Base-by-base conservation (phyloP, 2,888 invertebrate species). In the Geotrupes spiniger region DNA sequence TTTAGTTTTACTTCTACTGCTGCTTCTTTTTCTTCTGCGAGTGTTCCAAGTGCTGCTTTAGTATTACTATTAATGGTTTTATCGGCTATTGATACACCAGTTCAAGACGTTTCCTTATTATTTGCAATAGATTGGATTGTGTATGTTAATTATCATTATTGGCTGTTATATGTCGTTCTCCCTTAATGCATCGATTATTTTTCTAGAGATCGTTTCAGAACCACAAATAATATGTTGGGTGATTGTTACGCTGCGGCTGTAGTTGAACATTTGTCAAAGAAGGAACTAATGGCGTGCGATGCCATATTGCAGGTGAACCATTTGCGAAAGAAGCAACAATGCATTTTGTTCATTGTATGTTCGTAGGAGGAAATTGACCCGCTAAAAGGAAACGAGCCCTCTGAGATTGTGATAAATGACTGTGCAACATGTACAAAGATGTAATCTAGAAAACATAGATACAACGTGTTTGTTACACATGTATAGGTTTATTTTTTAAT, bases 91-190 rank as follows among this genome's bases (percentile, higher is more conserved):
- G 87, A 90, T 64, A 87, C 88, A 10, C 91, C 92, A 0, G 79
- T 84, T 1, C 83, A 86, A 63, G 89, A 92, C 66, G 88, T 92
- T 1, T 88, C 89, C 0, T 71, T 92, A 5, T 76, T 92, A 5
- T 90, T 92, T 65, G 89, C 92, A 44, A 84, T 92, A 38, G 92
- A 92, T 67, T 92, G 92, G 92, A 85, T 92, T 62, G 88, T 92
- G 92, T 92, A 71, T 84, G 88, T 84, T 59, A 57, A 36, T 6
- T 21, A 8, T n/a, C 38, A 11, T 41, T 36, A 15, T 28, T 14
- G 6, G 12, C 9, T 43, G 12, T 10, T 14, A 11, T 43, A 10
- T 43, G 11, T 10, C 25, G 17, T 41, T 8, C 8, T 37, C 40
- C 11, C 27, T 28, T 26, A 37, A 10, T 48, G 28, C 9, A 33